Evolutionary conservation across 2,888 invertebrate genomes (phyloP).

Genomic region (Lasioglossum figueresi): DNA sequence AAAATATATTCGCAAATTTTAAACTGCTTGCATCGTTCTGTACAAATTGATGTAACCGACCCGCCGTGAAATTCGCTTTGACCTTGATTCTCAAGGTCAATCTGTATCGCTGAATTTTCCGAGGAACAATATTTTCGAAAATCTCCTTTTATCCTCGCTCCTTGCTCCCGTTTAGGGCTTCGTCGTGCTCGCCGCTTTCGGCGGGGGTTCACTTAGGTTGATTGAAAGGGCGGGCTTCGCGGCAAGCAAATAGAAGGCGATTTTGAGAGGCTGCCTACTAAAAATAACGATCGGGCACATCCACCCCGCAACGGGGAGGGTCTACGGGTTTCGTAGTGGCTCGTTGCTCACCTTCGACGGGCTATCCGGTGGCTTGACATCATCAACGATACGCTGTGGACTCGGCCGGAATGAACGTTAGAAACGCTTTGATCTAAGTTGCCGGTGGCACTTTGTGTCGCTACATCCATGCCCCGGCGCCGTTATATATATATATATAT

Average conservation of each 20-base stretch:
- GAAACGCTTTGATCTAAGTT: slow-evolving; percentile 72
- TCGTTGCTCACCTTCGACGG: slow-evolving; percentile 44
- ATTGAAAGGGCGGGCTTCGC: slow-evolving; percentile 49
- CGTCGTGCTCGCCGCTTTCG: slow-evolving; percentile 26
- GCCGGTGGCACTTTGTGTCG: slow-evolving; percentile 58
- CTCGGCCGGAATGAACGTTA: slow-evolving; percentile 74
- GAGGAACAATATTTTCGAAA: slow-evolving; percentile 49
- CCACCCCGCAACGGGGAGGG: slow-evolving; percentile 7
- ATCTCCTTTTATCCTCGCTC: slow-evolving; percentile 23
- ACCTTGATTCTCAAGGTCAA: too few relatives aligned
- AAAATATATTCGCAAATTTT: neutral
- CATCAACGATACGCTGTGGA: slow-evolving; percentile 63
- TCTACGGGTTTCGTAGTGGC: slow-evolving; percentile 24
- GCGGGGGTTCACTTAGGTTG: slow-evolving; percentile 56
- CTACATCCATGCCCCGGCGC: slow-evolving; percentile 21
- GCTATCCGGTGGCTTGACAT: slow-evolving; percentile 54
- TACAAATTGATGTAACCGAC: too few relatives aligned
- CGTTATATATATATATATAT: slow-evolving; percentile 13
- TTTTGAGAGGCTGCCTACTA: slow-evolving; percentile 54
- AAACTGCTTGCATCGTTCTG: neutral
- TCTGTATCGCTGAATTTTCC: neutral
- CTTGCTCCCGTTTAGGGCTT: neutral
- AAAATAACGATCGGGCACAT: slow-evolving; percentile 54
- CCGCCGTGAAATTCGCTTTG: too few relatives aligned
- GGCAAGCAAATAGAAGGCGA: slow-evolving; percentile 40